phyloP scores from a whole-genome alignment of 2,113 vertebrate genomes.

The Catagonus wagneri region DNA sequence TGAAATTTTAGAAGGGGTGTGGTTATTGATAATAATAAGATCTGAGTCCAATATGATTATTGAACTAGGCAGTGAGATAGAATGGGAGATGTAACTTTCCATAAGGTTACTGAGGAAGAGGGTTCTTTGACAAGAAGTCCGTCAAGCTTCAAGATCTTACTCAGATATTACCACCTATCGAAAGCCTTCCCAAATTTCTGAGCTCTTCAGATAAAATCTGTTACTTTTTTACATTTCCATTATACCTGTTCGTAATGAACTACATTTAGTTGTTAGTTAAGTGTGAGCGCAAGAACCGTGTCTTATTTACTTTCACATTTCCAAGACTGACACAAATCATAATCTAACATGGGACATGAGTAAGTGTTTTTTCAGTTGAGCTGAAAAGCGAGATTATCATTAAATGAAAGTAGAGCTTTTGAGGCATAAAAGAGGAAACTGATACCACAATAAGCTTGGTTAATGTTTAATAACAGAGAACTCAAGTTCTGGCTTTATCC shows the following conservation, averaged over 20 bases:
- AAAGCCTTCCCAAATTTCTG: not conserved
- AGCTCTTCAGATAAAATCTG: not conserved
- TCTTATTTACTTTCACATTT: slow-evolving; percentile 27
- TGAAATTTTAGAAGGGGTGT: not conserved
- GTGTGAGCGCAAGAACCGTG: not conserved
- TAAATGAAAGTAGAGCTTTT: slow-evolving; percentile 28
- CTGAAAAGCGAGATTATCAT: not conserved
- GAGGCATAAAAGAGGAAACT: not conserved
- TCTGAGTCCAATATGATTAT: not conserved
- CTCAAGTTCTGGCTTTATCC: slow-evolving; percentile 8
- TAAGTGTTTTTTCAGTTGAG: not conserved
- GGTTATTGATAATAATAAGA: not conserved
- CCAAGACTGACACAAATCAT: not conserved
- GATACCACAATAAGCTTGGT: not conserved
- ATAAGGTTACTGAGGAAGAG: not conserved
- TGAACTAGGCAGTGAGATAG: not conserved
- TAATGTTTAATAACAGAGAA: not conserved
- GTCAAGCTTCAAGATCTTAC: not conserved
- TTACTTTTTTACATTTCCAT: slow-evolving; percentile 28
- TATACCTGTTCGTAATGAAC: slow-evolving; percentile 13
- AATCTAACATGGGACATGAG: not conserved
- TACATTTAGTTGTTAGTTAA: slow-evolving; percentile 11
- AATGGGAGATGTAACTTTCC: not conserved
- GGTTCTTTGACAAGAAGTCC: not conserved
- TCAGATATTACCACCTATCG: not conserved